Conservation (phyloP, 1,140 invertebrate species). For the Varroa destructor region DNA sequence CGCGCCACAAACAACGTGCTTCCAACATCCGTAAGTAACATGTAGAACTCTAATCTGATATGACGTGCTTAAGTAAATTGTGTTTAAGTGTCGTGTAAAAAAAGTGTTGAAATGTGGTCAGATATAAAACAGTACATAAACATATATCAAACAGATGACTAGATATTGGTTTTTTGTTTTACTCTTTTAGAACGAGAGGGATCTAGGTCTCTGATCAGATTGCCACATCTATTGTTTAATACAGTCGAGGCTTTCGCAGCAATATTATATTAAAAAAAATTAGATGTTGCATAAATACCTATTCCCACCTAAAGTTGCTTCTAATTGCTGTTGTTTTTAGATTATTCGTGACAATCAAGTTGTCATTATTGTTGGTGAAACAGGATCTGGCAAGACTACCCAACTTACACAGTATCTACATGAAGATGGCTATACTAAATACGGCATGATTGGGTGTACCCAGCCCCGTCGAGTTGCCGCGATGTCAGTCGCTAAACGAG, state of each 20-base stretch:
- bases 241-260: not conserved
- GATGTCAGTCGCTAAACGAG: constrained; percentile 97
- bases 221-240: no score
- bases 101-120: no score
- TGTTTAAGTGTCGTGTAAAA: no score
- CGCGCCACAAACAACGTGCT: no score
- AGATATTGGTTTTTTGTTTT: no score
- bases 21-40: no score
- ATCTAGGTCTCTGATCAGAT: no score
- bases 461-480: constrained; percentile 85
- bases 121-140: no score
- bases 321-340: constrained; percentile 29
- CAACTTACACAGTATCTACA: constrained; percentile 94
- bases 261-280: not conserved
- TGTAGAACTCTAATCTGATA: no score
- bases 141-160: no score
- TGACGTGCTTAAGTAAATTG: no score
- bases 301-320: not conserved
- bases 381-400: constrained; percentile 96
- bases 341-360: constrained; percentile 89
- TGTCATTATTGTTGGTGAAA: constrained; percentile 93
- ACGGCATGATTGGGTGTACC: constrained; percentile 90
- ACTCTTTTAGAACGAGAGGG: no score
- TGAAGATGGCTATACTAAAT: constrained; percentile 87
- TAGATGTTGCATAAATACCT: not conserved